Evolutionary conservation across 2,797 vertebrate species (phyloP).

Genomic region (Pantherophis alleghaniensis): DNA sequence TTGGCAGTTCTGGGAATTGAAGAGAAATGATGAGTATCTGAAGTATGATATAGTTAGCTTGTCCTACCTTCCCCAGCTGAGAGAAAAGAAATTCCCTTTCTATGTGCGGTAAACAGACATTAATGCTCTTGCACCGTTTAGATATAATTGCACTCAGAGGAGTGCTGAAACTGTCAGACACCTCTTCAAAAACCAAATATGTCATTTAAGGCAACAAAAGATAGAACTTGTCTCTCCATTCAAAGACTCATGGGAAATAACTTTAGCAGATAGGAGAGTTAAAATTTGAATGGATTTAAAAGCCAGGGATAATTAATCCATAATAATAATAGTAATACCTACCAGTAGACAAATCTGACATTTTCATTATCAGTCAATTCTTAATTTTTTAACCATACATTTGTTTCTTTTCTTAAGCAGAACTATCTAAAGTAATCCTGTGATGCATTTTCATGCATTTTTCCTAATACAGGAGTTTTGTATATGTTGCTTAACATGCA

Average conservation of each 20-base stretch:
- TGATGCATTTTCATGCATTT: neutral
- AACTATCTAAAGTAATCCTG: neutral
- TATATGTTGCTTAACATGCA: neutral
- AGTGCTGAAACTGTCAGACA: slow-evolving; percentile 2
- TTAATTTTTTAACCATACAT: neutral
- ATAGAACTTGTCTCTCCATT: slow-evolving; percentile 10
- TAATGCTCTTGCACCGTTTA: neutral
- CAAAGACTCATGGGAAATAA: neutral
- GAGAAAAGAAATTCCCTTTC: neutral
- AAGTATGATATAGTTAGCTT: neutral
- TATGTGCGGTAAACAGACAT: neutral
- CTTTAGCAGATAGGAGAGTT: slow-evolving; percentile 5
- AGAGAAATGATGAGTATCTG: slow-evolving; percentile 6
- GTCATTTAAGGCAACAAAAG: slow-evolving; percentile 13
- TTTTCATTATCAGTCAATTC: neutral
- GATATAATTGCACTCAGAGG: slow-evolving; percentile 4
- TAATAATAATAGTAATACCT: neutral
- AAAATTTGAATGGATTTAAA: neutral
- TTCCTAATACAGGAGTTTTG: neutral
- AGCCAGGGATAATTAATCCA: neutral
- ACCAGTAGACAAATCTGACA: neutral
- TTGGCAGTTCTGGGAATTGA: slow-evolving; percentile 5
- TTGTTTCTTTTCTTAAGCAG: neutral
- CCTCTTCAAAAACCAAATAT: slow-evolving; percentile 23
- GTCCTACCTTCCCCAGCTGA: neutral